A percentile compares a stretch with the other conserved stretches of the same genome.
phyloP scores from a whole-genome alignment of 2,797 vertebrate genomes.

The Numenius phaeopus region DNA sequence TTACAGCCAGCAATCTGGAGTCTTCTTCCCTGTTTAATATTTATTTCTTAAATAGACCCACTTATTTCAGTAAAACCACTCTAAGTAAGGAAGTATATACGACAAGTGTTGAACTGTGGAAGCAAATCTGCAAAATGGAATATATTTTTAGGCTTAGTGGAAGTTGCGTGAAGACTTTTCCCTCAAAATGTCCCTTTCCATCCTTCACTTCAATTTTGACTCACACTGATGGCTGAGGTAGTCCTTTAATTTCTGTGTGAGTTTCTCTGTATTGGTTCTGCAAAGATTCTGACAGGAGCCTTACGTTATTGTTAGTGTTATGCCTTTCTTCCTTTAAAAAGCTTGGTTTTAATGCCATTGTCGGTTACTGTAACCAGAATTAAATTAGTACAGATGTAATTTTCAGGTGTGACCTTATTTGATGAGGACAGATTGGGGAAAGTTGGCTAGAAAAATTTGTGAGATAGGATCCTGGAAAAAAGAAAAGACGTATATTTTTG shows the following conservation, averaged over 20 bases:
- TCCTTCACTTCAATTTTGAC: neutral
- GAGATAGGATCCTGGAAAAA: neutral
- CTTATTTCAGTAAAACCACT: neutral
- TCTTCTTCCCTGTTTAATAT: neutral
- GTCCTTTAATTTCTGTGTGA: neutral
- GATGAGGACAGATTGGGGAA: neutral
- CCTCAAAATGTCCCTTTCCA: neutral
- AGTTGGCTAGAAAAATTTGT: neutral
- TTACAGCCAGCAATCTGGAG: neutral
- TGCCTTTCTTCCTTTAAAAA: neutral
- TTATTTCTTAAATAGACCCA: constrained; percentile 13
- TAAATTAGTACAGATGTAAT: neutral
- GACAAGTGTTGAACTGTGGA: constrained; percentile 28
- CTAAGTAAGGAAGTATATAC: neutral
- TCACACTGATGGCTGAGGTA: neutral
- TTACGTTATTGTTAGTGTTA: neutral
- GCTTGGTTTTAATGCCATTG: neutral
- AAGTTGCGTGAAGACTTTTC: constrained; percentile 18
- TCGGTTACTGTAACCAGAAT: neutral
- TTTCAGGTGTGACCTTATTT: constrained; percentile 38
- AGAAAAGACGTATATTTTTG: neutral
- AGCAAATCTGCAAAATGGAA: neutral
- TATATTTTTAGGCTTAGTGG: constrained; percentile 7
- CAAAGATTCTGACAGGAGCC: neutral
- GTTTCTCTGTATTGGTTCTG: neutral